Conservation (phyloP, 2,113 vertebrate species). For the Motacilla alba region DNA sequence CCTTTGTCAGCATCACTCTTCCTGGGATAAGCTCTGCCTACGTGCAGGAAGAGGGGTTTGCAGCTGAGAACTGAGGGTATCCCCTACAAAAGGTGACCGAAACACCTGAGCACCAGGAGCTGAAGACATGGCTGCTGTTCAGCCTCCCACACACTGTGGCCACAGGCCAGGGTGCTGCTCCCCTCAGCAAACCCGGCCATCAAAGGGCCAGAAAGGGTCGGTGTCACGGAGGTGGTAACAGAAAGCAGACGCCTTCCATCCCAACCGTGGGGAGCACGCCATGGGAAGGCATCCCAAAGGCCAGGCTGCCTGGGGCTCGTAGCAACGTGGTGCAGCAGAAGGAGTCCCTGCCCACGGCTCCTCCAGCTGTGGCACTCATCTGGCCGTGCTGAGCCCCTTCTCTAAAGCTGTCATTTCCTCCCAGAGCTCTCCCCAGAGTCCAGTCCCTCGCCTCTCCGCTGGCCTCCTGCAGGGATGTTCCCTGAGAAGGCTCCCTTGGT, state of each 20-base stretch:
- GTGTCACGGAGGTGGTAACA: accelerated
- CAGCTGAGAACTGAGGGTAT: accelerated
- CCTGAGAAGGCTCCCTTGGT: accelerated
- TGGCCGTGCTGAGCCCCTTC: not conserved
- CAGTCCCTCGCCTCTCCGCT: accelerated
- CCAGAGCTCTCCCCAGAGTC: not conserved
- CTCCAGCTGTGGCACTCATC: not conserved
- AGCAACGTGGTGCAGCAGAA: not conserved
- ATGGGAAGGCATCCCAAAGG: not conserved
- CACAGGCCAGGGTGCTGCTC: not conserved
- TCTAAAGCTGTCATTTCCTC: not conserved
- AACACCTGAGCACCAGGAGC: accelerated
- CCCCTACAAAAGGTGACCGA: accelerated
- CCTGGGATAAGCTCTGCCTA: not conserved
- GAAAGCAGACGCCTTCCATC: not conserved
- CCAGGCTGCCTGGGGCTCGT: not conserved
- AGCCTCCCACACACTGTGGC: not conserved
- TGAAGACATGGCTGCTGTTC: accelerated
- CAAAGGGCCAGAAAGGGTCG: not conserved
- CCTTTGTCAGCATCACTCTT: not conserved
- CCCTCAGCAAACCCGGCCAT: not conserved
- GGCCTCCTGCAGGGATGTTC: not conserved
- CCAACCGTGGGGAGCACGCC: not conserved
- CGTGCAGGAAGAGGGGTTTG: not conserved
- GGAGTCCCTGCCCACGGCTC: not conserved